Evolutionary conservation across 2,113 vertebrate species (phyloP).

Genomic region (Coracopsis vasa): DNA sequence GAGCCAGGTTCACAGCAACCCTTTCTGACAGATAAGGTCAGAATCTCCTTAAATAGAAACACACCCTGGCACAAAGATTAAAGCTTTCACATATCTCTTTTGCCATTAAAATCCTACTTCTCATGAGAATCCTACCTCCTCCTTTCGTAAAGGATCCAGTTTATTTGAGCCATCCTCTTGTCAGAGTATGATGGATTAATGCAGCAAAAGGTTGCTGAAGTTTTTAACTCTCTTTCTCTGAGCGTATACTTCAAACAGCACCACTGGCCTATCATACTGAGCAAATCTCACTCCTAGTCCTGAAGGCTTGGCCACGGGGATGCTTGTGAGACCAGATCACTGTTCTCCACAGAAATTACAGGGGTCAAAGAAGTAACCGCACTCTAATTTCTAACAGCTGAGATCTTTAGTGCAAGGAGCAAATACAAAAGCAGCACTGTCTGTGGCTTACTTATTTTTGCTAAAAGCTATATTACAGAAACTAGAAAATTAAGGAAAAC

Average conservation of each 20-base stretch:
- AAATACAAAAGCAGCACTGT: constrained; percentile 53
- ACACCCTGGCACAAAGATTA: neutral
- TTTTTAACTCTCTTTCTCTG: neutral
- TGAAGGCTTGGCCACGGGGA: neutral
- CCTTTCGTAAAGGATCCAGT: neutral
- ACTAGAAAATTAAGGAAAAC: constrained; percentile 17
- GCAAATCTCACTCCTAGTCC: neutral
- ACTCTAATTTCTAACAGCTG: constrained; percentile 64
- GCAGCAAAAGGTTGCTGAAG: neutral
- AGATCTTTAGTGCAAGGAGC: neutral
- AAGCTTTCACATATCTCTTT: neutral
- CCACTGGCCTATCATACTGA: neutral
- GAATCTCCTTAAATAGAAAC: neutral
- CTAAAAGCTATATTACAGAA: neutral
- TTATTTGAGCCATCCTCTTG: neutral
- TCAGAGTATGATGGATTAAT: neutral
- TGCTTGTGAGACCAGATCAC: constrained; percentile 36
- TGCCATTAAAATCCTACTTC: constrained; percentile 1
- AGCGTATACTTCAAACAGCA: neutral
- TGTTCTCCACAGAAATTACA: neutral
- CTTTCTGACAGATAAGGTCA: neutral
- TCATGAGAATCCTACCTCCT: neutral
- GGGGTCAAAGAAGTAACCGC: constrained; percentile 32
- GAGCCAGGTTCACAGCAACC: neutral
- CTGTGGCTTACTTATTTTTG: neutral